Percentiles rank a stretch among this genome's conserved stretches.
Evolutionary conservation across 2,797 vertebrate genomes (phyloP).

Genomic region (Octomys mimax): DNA sequence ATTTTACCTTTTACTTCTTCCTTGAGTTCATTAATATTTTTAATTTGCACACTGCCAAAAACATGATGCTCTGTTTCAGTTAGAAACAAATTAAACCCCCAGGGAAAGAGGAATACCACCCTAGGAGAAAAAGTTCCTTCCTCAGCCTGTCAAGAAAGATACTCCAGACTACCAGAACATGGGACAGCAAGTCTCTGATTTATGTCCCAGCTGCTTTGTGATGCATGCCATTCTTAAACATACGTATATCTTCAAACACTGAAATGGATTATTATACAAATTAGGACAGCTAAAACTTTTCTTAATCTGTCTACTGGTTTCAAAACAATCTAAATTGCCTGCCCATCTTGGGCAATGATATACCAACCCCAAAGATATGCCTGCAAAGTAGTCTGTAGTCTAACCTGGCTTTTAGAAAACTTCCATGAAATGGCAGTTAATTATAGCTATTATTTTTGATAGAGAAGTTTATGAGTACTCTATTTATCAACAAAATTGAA

Average conservation of each 20-base stretch:
- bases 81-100: slow-evolving; percentile 79
- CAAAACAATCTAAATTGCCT: slow-evolving; percentile 26
- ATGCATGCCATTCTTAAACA: background rate
- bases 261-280: background rate
- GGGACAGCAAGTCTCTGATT: slow-evolving; percentile 34
- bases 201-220: background rate
- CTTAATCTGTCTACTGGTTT: background rate
- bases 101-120: slow-evolving; percentile 69
- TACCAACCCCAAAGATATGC: background rate
- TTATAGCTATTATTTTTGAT: background rate
- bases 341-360: background rate
- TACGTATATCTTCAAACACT: background rate
- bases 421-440: background rate
- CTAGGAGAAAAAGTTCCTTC: slow-evolving; percentile 47
- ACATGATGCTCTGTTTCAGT: slow-evolving; percentile 71
- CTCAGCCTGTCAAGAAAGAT: slow-evolving; percentile 53
- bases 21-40: slow-evolving; percentile 83
- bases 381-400: background rate
- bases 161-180: slow-evolving; percentile 6
- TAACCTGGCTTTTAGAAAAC: background rate
- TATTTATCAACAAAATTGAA: background rate
- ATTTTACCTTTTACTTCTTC: slow-evolving; percentile 77
- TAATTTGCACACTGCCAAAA: slow-evolving; percentile 80
- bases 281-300: background rate
- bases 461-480: background rate